Percentiles rank a stretch among this genome's conserved stretches.
These are phyloP conservation scores for Drosophila siamana DNA, from an alignment of 2,888 invertebrate genomes.

Conservation along the genomic window DNA sequence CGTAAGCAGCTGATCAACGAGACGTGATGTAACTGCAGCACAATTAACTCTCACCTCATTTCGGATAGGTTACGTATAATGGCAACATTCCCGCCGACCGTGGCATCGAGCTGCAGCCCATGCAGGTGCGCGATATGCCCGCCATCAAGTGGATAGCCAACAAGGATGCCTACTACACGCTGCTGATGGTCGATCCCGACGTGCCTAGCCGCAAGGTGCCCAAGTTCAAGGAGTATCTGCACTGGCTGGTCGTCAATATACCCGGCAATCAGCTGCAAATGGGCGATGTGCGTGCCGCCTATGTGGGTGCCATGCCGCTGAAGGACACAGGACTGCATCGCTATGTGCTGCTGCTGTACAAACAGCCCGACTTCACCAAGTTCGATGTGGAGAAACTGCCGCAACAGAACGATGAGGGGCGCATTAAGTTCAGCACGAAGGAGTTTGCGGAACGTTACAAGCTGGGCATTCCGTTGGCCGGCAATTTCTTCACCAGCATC, in stretches of 20 bases:
- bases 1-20: constrained; percentile 52
- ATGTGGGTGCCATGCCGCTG: constrained; percentile 93
- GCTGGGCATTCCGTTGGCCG: constrained; percentile 87
- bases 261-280: constrained; percentile 89
- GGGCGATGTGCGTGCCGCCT: constrained; percentile 91
- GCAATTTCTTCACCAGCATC: constrained; percentile 71
- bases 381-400: constrained; percentile 86
- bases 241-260: constrained; percentile 95
- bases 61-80: constrained; percentile 70
- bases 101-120: constrained; percentile 91
- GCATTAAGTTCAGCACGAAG: constrained; percentile 88
- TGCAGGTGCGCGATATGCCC: constrained; percentile 84
- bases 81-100: constrained; percentile 86
- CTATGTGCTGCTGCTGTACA: constrained; percentile 91
- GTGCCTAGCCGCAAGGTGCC: constrained; percentile 93
- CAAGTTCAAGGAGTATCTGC: constrained; percentile 93
- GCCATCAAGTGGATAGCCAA: constrained; percentile 58
- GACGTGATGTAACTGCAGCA: neutral
- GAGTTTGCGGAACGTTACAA: constrained; percentile 92
- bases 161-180: constrained; percentile 66
- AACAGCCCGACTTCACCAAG: constrained; percentile 87
- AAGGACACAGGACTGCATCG: constrained; percentile 90
- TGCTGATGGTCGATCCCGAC: constrained; percentile 89
- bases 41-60: neutral
- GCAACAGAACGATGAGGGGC: constrained; percentile 83